Evolutionary conservation across 2,888 invertebrate genomes (phyloP).

Genomic region (Macrophya alboannulata): DNA sequence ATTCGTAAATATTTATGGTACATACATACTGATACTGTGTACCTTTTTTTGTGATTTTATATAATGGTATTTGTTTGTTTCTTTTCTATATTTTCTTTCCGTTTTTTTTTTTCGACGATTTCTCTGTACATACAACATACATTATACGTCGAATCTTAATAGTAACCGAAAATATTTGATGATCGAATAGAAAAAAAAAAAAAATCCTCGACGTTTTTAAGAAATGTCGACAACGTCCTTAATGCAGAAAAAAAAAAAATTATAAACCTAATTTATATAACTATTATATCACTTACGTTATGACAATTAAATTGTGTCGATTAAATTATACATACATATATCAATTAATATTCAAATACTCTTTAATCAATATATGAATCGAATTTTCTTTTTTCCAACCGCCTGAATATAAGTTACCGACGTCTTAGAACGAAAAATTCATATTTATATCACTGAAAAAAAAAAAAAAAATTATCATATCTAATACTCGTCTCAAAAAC

Average conservation of each 20-base stretch:
- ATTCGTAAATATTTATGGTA: not conserved
- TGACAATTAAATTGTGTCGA: not conserved
- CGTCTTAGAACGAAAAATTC: not conserved
- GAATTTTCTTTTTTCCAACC: not conserved
- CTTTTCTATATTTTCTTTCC: not conserved
- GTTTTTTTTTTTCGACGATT: not conserved
- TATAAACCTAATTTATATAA: not conserved
- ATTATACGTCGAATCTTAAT: not conserved
- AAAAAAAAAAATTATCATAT: not conserved
- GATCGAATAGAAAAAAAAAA: not conserved
- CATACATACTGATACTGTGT: conserved; percentile 15
- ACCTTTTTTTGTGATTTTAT: not conserved
- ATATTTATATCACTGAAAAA: not conserved
- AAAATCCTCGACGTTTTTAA: not conserved
- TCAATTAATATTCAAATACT: not conserved
- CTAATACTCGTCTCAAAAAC: conserved; percentile 71
- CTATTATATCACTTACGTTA: not conserved
- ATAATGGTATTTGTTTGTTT: not conserved
- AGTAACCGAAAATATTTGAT: conserved; percentile 20
- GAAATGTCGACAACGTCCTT: not conserved
- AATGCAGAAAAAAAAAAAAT: not conserved
- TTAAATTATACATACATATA: not conserved
- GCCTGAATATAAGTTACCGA: not conserved
- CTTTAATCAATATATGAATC: not conserved
- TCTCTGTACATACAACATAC: not conserved